These are phyloP conservation scores for Chalcis sispes DNA, from an alignment of 2,888 invertebrate genomes.

Conservation along the genomic window DNA sequence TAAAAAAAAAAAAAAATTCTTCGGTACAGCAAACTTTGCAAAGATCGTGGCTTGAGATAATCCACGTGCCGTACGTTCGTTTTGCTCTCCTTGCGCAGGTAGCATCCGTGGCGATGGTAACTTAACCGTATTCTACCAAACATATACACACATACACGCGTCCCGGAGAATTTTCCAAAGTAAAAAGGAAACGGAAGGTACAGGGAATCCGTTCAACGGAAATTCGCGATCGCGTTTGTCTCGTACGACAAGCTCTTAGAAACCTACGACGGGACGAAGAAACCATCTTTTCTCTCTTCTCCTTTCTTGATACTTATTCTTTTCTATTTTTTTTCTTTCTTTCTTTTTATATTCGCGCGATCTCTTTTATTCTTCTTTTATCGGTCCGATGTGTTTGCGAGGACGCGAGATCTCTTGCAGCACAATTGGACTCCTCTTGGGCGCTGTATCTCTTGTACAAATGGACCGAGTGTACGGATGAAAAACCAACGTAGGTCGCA, in stretches of 20 bases:
- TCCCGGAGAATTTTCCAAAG: not conserved
- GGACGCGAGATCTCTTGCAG: no score
- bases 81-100: not conserved
- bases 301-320: not conserved
- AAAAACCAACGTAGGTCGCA: not conserved
- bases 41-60: slow-evolving; percentile 22
- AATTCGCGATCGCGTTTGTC: slow-evolving; percentile 24
- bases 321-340: no score
- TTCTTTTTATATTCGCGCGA: no score
- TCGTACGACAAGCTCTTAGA: no score
- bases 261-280: no score
- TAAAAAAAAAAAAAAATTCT: slow-evolving; percentile 4
- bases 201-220: not conserved
- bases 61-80: not conserved
- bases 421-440: no score
- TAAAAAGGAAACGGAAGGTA: not conserved
- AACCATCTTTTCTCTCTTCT: not conserved
- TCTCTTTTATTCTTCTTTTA: no score
- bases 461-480: slow-evolving; percentile 9
- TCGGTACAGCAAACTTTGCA: slow-evolving; percentile 3
- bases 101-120: not conserved
- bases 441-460: not conserved
- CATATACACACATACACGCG: no score
- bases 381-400: not conserved
- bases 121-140: no score